phyloP scores from a whole-genome alignment of 2,113 vertebrate species.

The Ceyx cyanopectus region DNA sequence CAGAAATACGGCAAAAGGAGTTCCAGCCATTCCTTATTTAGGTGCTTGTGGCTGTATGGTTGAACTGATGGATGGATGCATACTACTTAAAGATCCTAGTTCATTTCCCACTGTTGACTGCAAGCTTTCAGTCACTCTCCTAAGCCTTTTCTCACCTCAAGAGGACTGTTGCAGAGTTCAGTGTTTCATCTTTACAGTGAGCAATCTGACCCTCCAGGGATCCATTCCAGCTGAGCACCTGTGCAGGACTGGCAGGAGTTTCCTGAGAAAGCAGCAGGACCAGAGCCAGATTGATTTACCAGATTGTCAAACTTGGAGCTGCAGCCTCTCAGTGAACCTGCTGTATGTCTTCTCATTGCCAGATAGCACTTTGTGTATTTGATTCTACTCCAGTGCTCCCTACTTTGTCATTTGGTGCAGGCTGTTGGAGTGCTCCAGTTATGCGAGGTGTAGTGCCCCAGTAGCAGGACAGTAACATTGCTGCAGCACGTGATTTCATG shows the following conservation, averaged over 20 bases:
- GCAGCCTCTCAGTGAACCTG: background rate
- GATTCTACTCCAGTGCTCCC: background rate
- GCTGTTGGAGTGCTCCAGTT: background rate
- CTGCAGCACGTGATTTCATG: background rate
- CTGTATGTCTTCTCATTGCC: background rate
- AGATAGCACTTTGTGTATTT: background rate
- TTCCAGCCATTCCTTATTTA: background rate
- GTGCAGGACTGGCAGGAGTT: background rate
- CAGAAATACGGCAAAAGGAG: background rate
- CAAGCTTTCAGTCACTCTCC: background rate
- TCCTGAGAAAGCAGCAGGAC: background rate
- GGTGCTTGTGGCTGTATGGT: background rate
- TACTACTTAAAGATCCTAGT: background rate
- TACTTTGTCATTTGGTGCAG: background rate
- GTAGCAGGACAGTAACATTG: background rate
- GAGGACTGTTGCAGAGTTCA: background rate
- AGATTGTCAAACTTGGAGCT: background rate
- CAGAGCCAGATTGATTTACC: background rate
- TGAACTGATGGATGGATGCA: background rate
- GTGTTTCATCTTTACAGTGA: background rate
- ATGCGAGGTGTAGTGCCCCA: background rate
- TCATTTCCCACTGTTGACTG: background rate
- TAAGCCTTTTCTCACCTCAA: background rate
- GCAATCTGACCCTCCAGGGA: background rate
- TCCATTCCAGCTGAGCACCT: rapidly evolving